These are phyloP conservation scores for Lasioglossum morio DNA, from an alignment of 2,888 invertebrate genomes.

Conservation along the genomic window DNA sequence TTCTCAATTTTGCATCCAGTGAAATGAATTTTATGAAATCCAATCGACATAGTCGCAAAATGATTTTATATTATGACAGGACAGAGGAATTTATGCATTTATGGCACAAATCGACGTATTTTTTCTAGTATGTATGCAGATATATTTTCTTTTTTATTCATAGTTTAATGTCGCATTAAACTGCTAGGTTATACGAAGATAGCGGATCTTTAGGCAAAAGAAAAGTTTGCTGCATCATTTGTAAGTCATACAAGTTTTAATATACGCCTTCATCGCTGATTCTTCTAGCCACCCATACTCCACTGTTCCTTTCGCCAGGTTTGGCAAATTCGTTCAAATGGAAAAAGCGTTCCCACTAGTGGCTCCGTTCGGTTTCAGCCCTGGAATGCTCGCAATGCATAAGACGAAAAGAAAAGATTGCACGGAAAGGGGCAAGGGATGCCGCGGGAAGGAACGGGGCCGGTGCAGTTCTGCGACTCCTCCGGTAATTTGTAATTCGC, in stretches of 20 bases:
- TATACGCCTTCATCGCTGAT: neutral
- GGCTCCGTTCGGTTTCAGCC: conserved; percentile 51
- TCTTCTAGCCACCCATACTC: neutral
- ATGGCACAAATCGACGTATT: too few relatives aligned
- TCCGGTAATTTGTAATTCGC: conserved; percentile 77
- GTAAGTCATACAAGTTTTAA: too few relatives aligned
- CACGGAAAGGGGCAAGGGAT: neutral
- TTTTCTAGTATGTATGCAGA: too few relatives aligned
- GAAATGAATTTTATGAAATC: neutral
- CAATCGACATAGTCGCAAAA: neutral
- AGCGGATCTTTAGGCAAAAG: too few relatives aligned
- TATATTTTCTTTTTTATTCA: too few relatives aligned
- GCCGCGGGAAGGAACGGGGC: conserved; percentile 34
- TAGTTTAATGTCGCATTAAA: too few relatives aligned
- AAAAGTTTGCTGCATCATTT: too few relatives aligned
- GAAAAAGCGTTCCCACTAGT: neutral
- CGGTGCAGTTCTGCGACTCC: conserved; percentile 62
- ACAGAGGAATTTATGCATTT: too few relatives aligned
- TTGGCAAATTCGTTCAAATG: too few relatives aligned
- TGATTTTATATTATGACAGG: too few relatives aligned
- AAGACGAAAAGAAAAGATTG: conserved; percentile 30
- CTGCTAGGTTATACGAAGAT: too few relatives aligned
- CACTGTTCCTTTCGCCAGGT: neutral
- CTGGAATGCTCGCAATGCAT: conserved; percentile 5
- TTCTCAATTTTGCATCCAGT: neutral